Evolutionary conservation across 2,113 vertebrate species (phyloP).

Genomic region (Varanus salvator): DNA sequence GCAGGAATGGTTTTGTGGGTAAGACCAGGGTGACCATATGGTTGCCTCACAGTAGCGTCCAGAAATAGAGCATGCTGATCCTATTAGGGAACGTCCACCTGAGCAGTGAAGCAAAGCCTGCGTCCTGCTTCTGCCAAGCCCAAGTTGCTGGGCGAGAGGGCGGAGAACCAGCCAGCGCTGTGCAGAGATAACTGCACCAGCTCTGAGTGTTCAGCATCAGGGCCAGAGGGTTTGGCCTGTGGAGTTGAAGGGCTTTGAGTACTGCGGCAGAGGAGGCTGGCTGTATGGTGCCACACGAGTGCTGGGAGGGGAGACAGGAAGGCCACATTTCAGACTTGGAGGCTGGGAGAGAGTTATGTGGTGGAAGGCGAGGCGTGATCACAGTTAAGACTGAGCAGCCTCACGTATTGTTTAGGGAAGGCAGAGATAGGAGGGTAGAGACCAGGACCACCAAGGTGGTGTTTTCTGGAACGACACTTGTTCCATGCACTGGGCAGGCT

Average conservation of each 20-base stretch:
- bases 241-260: too few relatives aligned
- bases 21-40: not conserved
- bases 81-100: conserved; percentile 27
- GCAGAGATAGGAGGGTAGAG: not conserved
- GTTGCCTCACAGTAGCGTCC: not conserved
- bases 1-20: not conserved
- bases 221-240: too few relatives aligned
- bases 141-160: not conserved
- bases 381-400: too few relatives aligned
- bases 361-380: not conserved
- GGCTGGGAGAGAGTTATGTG: not conserved
- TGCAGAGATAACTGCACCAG: too few relatives aligned
- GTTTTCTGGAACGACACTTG: too few relatives aligned
- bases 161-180: not conserved
- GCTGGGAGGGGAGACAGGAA: too few relatives aligned
- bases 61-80: conserved; percentile 13
- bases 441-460: too few relatives aligned
- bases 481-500: too few relatives aligned
- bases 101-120: not conserved
- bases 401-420: too few relatives aligned
- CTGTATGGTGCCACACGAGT: too few relatives aligned
- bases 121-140: too few relatives aligned
- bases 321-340: not conserved
- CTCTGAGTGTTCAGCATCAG: not conserved
- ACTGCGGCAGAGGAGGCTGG: too few relatives aligned